Percentiles rank a stretch among this genome's conserved stretches.
phyloP scores from a whole-genome alignment of 1,140 invertebrate genomes.

The Drosophila punjabiensis region DNA sequence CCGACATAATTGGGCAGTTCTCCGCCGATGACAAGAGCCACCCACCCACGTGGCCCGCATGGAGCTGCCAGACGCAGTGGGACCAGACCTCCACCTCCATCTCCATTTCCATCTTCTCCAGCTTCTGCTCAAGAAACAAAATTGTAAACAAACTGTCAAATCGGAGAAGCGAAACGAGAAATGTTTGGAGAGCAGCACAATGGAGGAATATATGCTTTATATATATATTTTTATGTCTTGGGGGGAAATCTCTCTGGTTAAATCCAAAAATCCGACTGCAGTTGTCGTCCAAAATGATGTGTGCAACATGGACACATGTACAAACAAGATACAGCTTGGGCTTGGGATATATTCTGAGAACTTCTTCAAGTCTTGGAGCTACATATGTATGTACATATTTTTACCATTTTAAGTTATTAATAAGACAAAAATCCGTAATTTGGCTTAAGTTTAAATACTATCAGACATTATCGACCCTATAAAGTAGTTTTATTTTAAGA shows the following conservation, averaged over 20 bases:
- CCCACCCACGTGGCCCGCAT: slow-evolving; percentile 29
- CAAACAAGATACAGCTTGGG: slow-evolving; percentile 9
- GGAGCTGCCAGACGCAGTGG: slow-evolving; percentile 59
- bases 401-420: not conserved
- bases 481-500: no score
- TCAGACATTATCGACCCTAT: no score
- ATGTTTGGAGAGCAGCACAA: slow-evolving; percentile 53
- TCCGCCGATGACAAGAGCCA: slow-evolving; percentile 45
- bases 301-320: slow-evolving; percentile 36
- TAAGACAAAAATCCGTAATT: not conserved
- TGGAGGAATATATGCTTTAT: slow-evolving; percentile 14
- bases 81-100: slow-evolving; percentile 1
- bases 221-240: slow-evolving; percentile 12
- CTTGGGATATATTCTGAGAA: not conserved
- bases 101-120: not conserved
- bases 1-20: slow-evolving; percentile 68
- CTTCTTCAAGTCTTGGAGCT: not conserved
- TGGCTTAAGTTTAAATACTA: not conserved
- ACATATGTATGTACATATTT: not conserved
- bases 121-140: slow-evolving; percentile 24
- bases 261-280: slow-evolving; percentile 51
- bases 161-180: slow-evolving; percentile 40
- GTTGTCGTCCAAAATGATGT: slow-evolving; percentile 43
- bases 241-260: slow-evolving; percentile 21
- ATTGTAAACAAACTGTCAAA: slow-evolving; percentile 78